These are phyloP conservation scores for Pelusios castaneus DNA, from an alignment of 2,113 vertebrate species.

Conservation along the genomic window DNA sequence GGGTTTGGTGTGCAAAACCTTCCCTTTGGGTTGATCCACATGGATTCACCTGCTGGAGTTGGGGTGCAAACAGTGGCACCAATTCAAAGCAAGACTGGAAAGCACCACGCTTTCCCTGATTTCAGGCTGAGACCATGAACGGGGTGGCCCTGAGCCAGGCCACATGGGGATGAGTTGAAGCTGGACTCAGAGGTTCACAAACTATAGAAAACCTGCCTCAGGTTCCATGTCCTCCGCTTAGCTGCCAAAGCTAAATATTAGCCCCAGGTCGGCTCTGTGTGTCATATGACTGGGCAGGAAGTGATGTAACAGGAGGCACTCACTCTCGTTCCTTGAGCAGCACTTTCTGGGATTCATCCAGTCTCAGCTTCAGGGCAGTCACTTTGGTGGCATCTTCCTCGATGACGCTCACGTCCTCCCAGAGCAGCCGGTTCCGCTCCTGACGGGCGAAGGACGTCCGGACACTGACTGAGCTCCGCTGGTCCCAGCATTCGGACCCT, in stretches of 20 bases:
- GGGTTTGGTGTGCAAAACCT: neutral
- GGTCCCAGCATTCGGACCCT: conserved; percentile 82
- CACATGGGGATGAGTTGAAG: neutral
- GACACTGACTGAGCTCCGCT: conserved; percentile 64
- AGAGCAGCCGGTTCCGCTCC: conserved; percentile 88
- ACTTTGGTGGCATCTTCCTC: conserved; percentile 92
- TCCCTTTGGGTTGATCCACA: neutral
- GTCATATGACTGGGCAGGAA: neutral
- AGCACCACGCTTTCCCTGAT: neutral
- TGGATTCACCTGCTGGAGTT: neutral
- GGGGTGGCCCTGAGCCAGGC: neutral
- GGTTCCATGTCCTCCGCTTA: neutral
- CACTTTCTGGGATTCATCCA: conserved; percentile 97
- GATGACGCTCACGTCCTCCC: conserved; percentile 83
- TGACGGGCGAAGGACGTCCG: conserved; percentile 82
- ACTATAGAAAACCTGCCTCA: neutral
- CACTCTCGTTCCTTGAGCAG: conserved; percentile 90
- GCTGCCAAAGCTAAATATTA: neutral
- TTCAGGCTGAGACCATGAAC: neutral
- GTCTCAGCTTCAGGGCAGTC: conserved; percentile 91
- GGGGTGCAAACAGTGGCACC: neutral
- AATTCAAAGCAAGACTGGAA: neutral
- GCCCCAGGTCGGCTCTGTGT: neutral
- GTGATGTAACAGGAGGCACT: conserved; percentile 55
- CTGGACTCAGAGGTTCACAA: neutral